A percentile compares a stretch with the other conserved stretches of the same genome.
phyloP scores from a whole-genome alignment of 2,888 invertebrate genomes.

The Cephus rjabovi region DNA sequence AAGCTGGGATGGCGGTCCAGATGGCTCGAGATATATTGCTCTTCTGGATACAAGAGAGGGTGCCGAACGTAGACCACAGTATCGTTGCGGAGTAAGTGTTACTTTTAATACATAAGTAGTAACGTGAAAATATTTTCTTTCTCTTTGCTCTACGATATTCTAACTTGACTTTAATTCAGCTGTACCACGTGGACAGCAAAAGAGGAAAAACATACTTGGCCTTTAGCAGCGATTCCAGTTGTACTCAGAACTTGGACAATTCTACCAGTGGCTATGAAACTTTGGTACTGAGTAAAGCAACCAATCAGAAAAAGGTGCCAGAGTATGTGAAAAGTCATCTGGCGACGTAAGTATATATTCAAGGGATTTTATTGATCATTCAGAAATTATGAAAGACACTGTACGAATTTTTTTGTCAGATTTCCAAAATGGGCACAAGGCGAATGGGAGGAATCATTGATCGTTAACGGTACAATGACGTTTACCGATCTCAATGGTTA shows the following conservation, averaged over 20 bases:
- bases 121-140: slow-evolving; percentile 10
- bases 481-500: slow-evolving; percentile 67
- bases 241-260: slow-evolving; percentile 69
- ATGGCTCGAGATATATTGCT: slow-evolving; percentile 71
- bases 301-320: slow-evolving; percentile 60
- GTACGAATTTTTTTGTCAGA: slow-evolving; percentile 45
- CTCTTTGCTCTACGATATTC: slow-evolving; percentile 7
- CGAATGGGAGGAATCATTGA: slow-evolving; percentile 71
- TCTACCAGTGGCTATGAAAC: slow-evolving; percentile 72
- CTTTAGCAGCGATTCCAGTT: slow-evolving; percentile 75
- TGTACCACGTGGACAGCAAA: slow-evolving; percentile 67
- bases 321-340: slow-evolving; percentile 56
- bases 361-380: not conserved
- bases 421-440: slow-evolving; percentile 76
- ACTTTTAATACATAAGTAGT: slow-evolving; percentile 2
- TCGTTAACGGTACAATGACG: slow-evolving; percentile 65
- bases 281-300: slow-evolving; percentile 66
- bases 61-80: slow-evolving; percentile 67
- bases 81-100: slow-evolving; percentile 72
- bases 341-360: slow-evolving; percentile 54
- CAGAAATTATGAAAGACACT: not conserved
- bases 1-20: slow-evolving; percentile 71
- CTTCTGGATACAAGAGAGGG: slow-evolving; percentile 69
- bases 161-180: slow-evolving; percentile 49
- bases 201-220: slow-evolving; percentile 72